phyloP scores from a whole-genome alignment of 2,113 vertebrate species.

The Alectura lathami region DNA sequence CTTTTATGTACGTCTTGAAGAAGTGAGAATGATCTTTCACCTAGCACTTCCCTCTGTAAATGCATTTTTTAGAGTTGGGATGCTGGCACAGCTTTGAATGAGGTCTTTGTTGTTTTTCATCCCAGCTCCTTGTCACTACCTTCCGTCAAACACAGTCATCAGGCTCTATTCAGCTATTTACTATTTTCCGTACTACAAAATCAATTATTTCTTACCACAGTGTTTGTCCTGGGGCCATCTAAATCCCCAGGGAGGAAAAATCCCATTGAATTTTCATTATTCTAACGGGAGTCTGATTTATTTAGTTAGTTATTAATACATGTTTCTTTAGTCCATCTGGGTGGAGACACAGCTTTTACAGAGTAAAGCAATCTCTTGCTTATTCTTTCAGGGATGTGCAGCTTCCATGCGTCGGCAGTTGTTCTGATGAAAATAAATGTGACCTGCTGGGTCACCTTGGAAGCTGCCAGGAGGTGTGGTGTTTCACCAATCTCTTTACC shows the following conservation, averaged over 20 bases:
- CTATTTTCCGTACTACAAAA: background rate
- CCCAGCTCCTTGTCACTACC: background rate
- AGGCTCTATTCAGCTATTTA: background rate
- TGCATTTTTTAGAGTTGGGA: background rate
- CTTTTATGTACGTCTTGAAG: background rate
- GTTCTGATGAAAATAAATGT: background rate
- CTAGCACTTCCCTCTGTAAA: rapidly evolving
- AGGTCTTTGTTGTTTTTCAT: background rate
- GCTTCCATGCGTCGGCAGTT: background rate
- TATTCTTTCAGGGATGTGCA: background rate
- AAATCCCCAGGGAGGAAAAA: background rate
- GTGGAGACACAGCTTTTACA: background rate
- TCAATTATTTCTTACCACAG: background rate
- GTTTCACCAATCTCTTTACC: background rate
- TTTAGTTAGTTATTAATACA: background rate
- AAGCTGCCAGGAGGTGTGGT: background rate
- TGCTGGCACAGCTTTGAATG: background rate
- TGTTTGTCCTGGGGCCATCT: background rate
- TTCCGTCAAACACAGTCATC: background rate
- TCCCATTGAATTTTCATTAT: background rate
- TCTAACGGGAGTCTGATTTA: background rate
- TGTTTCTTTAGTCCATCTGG: background rate
- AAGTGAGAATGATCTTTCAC: background rate
- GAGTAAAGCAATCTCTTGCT: background rate
- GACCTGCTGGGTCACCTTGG: background rate